Evolutionary conservation across 92 coral and sea anemone species (phyloP).

Genomic region (Bergia sp.): DNA sequence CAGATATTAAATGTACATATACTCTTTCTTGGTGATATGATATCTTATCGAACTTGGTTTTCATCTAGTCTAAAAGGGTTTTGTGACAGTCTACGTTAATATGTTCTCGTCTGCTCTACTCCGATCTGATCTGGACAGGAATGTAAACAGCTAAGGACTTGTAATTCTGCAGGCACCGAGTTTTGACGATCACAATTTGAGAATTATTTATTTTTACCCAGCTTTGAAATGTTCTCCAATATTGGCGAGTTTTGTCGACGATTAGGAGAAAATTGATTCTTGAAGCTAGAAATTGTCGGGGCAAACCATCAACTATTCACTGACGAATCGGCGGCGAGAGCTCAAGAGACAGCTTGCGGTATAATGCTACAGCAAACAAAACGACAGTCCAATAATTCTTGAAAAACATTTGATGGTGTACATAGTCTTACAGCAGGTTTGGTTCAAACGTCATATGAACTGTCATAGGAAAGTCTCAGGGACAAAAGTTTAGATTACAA

Average conservation of each 20-base stretch:
- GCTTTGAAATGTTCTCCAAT: too few species aligned
- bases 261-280: neutral
- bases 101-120: neutral
- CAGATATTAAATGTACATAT: neutral
- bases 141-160: conserved; percentile 13
- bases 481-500: neutral
- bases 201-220: neutral
- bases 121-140: conserved; percentile 33
- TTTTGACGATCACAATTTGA: neutral
- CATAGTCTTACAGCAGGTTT: neutral
- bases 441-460: neutral
- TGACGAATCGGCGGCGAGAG: conserved; percentile 10
- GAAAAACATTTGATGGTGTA: neutral
- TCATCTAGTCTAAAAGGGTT: neutral
- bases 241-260: neutral
- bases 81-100: neutral
- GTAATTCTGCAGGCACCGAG: neutral
- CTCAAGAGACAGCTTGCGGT: conserved; percentile 21
- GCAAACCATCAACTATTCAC: conserved; percentile 5
- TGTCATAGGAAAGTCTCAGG: neutral
- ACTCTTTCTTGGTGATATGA: neutral
- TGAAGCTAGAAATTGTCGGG: conserved; percentile 5
- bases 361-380: conserved; percentile 21
- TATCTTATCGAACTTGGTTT: neutral
- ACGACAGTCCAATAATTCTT: neutral